Evolutionary conservation across 2,113 vertebrate genomes (phyloP).

Genomic region (Lipophrys pholis): DNA sequence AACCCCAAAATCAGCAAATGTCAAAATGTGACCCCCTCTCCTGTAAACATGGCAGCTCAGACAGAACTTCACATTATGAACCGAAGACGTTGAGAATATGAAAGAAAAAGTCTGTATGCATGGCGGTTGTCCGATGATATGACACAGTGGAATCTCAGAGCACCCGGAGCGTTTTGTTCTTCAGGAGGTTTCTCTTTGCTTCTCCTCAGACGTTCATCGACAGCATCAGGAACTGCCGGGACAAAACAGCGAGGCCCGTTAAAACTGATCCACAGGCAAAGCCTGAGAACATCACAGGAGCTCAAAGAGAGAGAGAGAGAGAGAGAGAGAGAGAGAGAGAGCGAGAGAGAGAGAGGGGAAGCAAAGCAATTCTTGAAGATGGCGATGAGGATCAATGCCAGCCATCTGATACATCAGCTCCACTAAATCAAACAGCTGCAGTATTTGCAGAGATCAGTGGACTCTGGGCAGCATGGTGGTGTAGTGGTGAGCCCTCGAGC

Average conservation of each 20-base stretch:
- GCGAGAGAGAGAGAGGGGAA: too few species aligned
- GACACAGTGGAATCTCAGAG: background rate
- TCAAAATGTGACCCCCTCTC: background rate
- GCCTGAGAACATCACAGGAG: background rate
- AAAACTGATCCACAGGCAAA: background rate
- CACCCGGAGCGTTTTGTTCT: constrained; percentile 31
- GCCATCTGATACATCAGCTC: too few species aligned
- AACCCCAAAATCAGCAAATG: constrained; percentile 2
- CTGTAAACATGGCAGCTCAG: background rate
- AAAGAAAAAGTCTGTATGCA: constrained; percentile 2
- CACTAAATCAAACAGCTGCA: too few species aligned
- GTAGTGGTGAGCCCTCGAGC: too few species aligned
- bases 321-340: too few species aligned
- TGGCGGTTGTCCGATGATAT: background rate
- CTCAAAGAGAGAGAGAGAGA: too few species aligned
- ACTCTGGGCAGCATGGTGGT: too few species aligned
- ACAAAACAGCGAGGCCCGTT: background rate
- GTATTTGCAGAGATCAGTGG: too few species aligned
- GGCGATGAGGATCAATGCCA: too few species aligned
- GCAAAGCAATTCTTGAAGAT: accelerated
- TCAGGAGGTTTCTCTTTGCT: constrained; percentile 11
- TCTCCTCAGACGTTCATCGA: constrained; percentile 83
- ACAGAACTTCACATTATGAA: constrained; percentile 34
- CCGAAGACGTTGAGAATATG: background rate
- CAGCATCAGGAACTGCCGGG: constrained; percentile 80